Evolutionary conservation across 2,797 vertebrate species (phyloP), one percentile per base, ranked within the genome.

Genomic region (Cottoperca gobio): DNA sequence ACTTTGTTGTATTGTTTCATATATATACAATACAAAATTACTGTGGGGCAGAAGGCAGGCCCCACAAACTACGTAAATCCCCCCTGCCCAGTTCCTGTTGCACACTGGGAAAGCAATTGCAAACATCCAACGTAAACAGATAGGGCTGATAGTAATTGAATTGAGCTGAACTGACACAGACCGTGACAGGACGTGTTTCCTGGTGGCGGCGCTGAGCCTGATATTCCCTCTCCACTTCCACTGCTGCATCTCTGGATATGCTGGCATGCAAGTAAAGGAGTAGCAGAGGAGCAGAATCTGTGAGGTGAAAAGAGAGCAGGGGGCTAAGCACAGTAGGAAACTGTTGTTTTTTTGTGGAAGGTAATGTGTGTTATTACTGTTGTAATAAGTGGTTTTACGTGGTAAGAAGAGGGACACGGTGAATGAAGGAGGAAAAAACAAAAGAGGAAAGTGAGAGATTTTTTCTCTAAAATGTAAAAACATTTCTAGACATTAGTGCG

Each of bases 61-160:
- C 76, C 73, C 81, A 90, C 79, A 84, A 85, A 86, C 78, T 70
- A 33, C 8, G 31, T 33, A 65, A 54, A 46, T 10, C 55, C 42
- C 69, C 33, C 17, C 42, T 17, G 24, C 45, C 50, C 48, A 24
- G 82, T 80, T 90, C 75, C 73, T 87, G 76, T 78, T 88, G 65
- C 53, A 78, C 79, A 71, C 54, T 74, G 62, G 81, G 77, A 83
- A 82, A 79, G 75, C 72, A 73, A 77, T 79, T 72, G 75, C 73
- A 85, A 84, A 88, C 81, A 87, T 86, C 82, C 82, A 87, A 19
- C 73, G 83, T 89, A 92, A 93, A 91, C 85, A 92, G 85, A 92
- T 88, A 82, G 70, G 61, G 62, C 71, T 73, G 87, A 91, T 88
- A 79, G 78, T 89, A 86, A 91, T 82, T 91, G 73, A 90, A 84